Base-by-base conservation (phyloP, 2,888 invertebrate species). In the Lithophane leautieri region DNA sequence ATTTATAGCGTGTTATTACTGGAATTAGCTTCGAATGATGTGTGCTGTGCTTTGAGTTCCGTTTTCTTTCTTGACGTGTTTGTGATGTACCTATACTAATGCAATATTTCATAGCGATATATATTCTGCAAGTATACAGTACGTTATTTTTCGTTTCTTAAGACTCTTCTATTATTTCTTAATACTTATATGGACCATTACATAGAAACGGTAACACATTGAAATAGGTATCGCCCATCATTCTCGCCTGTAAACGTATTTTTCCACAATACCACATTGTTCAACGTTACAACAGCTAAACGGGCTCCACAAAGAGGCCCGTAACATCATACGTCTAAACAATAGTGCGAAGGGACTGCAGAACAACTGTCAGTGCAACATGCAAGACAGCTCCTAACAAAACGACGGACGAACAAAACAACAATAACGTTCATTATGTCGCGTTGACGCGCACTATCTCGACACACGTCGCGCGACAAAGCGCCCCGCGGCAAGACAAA, bases 381-480 rank as follows among this genome's bases (percentile, higher is more conserved):
- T 83, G 86, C 86, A 88, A 83, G 84, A 88, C 85, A 86, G 80
- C 81, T 73, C 44, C 61, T n/a, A 66, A 85, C 83, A 81, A 85
- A 74, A 79, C 85, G 84, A 90, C 88, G 19, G 40, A 19, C 63
- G 60, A 70, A 86, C 83, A 81, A 85, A 74, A 79, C 86, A 85
- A 90, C 88, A 88, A 87, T 87, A 75, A 79, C 85, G 81, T 86
- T 88, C 85, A 90, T 89, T 90, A 87, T 88, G 82, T 79, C 75
- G 78, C 81, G 83, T 84, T 84, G 87, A 86, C 80, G 84, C 86
- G 81, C 88, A 86, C 89, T 91, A 91, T 91, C 91, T 91, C 86
- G 88, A 83, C 89, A 88, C 84, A 84, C 86, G 88, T 86, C 80
- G 77, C 73, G 79, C 83, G 82, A 87, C 86, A 87, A 85, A 73